These are phyloP conservation scores for Eulimnadia texana DNA, from an alignment of 1,140 invertebrate genomes.

Conservation along the genomic window DNA sequence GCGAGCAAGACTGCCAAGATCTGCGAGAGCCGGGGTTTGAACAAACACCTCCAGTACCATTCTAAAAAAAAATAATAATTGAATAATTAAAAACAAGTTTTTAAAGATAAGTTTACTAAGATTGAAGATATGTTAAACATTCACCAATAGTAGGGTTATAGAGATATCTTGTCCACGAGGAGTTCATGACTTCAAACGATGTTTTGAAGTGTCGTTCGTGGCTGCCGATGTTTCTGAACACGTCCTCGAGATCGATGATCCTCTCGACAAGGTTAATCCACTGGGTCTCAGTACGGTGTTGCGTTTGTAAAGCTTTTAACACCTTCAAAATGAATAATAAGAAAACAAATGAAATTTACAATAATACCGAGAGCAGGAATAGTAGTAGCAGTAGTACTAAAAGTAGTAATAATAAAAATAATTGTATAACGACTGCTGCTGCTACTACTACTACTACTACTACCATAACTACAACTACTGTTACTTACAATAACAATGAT, in stretches of 20 bases:
- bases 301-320: slow-evolving; percentile 72
- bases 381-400: too few species aligned
- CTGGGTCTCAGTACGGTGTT: slow-evolving; percentile 78
- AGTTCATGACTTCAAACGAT: slow-evolving; percentile 37
- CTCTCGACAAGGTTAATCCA: slow-evolving; percentile 74
- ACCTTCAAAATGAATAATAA: slow-evolving; percentile 42
- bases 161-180: background rate
- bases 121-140: slow-evolving; percentile 10
- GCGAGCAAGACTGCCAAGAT: slow-evolving; percentile 54
- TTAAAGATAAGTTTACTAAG: slow-evolving; percentile 9
- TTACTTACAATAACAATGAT: too few species aligned
- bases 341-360: slow-evolving; percentile 2
- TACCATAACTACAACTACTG: too few species aligned
- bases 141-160: slow-evolving; percentile 13
- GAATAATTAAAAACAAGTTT: slow-evolving; percentile 1
- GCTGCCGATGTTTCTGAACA: slow-evolving; percentile 59
- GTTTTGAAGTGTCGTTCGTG: slow-evolving; percentile 59
- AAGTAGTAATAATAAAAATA: background rate
- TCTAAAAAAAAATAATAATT: slow-evolving; percentile 39
- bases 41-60: slow-evolving; percentile 88
- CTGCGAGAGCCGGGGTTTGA: slow-evolving; percentile 59
- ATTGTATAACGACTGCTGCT: background rate
- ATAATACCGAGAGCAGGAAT: too few species aligned
- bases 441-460: too few species aligned
- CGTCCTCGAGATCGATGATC: slow-evolving; percentile 63